A percentile compares a stretch with the other conserved stretches of the same genome.
phyloP scores from a whole-genome alignment of 1,140 invertebrate species.

The Schlechtendalia chinensis region DNA sequence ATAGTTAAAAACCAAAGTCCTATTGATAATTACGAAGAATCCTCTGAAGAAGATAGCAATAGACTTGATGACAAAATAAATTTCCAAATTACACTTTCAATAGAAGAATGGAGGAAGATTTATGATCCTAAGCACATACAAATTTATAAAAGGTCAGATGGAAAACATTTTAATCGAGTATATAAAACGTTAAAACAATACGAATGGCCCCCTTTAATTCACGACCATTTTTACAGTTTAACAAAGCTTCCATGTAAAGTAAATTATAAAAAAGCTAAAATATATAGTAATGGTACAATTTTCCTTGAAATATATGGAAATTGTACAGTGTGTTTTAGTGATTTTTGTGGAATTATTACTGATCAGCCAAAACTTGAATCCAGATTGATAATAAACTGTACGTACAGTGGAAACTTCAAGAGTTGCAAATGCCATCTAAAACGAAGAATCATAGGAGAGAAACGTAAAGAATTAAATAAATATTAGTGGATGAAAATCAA shows the following conservation, averaged over 20 bases:
- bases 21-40: too few species aligned
- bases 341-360: background rate
- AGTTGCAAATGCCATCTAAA: background rate
- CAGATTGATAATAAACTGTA: background rate
- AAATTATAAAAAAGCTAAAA: background rate
- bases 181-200: background rate
- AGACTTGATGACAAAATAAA: background rate
- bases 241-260: background rate
- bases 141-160: background rate
- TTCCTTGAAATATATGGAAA: background rate
- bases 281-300: background rate
- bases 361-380: background rate
- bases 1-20: background rate
- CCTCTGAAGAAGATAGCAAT: background rate
- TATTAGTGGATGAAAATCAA: background rate
- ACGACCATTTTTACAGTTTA: background rate
- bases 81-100: background rate
- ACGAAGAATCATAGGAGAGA: background rate
- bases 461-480: background rate
- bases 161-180: background rate
- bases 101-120: background rate
- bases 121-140: background rate
- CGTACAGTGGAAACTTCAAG: background rate
- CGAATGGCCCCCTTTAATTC: background rate
- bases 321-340: background rate